A percentile compares a stretch with the other conserved stretches of the same genome.
Evolutionary conservation across 2,113 vertebrate genomes (phyloP).

Genomic region (Heloderma charlesbogerti): DNA sequence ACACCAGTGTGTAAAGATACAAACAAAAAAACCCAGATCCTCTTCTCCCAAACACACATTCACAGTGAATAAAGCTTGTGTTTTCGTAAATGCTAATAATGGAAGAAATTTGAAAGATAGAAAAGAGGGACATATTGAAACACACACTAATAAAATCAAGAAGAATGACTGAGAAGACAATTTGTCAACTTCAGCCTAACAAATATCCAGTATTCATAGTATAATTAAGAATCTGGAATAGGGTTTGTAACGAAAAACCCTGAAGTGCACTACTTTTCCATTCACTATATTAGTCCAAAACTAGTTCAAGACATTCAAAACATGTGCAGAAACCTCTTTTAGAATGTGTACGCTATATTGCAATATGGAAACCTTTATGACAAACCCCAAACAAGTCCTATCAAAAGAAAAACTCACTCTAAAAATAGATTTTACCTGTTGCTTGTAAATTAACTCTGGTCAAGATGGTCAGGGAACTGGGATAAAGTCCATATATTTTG

Average conservation of each 20-base stretch:
- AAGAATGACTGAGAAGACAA: background rate
- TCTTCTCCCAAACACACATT: slow-evolving; percentile 19
- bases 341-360: background rate
- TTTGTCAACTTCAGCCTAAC: background rate
- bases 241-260: slow-evolving; percentile 7
- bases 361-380: slow-evolving; percentile 33
- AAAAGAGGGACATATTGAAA: background rate
- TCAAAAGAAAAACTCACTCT: background rate
- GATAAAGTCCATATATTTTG: too few species aligned
- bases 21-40: background rate
- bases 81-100: background rate
- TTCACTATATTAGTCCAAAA: background rate
- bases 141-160: background rate
- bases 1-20: background rate
- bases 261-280: background rate
- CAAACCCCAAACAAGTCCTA: slow-evolving; percentile 28
- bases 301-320: slow-evolving; percentile 15
- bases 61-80: background rate
- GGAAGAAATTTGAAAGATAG: slow-evolving; percentile 22
- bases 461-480: background rate
- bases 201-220: background rate
- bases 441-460: background rate
- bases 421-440: background rate
- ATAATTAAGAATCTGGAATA: background rate
- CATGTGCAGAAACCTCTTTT: slow-evolving; percentile 13